These are phyloP conservation scores for Schizothorax lantsangensis DNA, from an alignment of 2,797 vertebrate genomes.

Conservation along the genomic window DNA sequence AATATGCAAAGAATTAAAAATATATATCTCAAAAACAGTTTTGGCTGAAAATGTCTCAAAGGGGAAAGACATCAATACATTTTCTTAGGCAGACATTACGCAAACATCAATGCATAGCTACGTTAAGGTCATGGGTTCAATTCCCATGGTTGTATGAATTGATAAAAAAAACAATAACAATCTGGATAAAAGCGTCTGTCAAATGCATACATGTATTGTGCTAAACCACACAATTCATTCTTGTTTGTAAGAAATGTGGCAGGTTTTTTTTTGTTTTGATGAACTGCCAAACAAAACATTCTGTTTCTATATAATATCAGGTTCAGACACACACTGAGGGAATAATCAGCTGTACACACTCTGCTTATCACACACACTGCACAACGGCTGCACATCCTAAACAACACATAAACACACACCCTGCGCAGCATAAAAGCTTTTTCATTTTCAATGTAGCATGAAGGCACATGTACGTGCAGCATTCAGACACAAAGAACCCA, in stretches of 20 bases:
- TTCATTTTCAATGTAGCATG: constrained; percentile 35
- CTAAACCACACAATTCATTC: neutral
- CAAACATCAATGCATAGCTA: neutral
- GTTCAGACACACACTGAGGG: constrained; percentile 8
- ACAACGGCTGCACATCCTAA: constrained; percentile 23
- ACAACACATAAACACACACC: constrained; percentile 31
- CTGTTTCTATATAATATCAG: constrained; percentile 16
- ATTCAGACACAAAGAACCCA: constrained; percentile 3
- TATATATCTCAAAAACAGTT: neutral
- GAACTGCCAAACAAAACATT: neutral
- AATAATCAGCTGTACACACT: constrained; percentile 46
- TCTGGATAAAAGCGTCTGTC: neutral
- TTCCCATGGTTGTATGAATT: neutral
- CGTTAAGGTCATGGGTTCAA: neutral
- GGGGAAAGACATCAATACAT: neutral
- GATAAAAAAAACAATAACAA: no score
- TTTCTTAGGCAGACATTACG: neutral
- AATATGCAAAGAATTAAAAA: neutral
- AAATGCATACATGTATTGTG: neutral
- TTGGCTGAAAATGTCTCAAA: neutral
- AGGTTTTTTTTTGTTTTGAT: neutral
- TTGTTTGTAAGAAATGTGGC: neutral
- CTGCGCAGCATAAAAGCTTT: constrained; percentile 39
- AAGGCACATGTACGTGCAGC: constrained; percentile 10
- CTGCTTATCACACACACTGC: constrained; percentile 29